A percentile compares a stretch with the other conserved stretches of the same genome.
Evolutionary conservation across 2,113 vertebrate species (phyloP).

Genomic region (Beaufortia kweichowensis): DNA sequence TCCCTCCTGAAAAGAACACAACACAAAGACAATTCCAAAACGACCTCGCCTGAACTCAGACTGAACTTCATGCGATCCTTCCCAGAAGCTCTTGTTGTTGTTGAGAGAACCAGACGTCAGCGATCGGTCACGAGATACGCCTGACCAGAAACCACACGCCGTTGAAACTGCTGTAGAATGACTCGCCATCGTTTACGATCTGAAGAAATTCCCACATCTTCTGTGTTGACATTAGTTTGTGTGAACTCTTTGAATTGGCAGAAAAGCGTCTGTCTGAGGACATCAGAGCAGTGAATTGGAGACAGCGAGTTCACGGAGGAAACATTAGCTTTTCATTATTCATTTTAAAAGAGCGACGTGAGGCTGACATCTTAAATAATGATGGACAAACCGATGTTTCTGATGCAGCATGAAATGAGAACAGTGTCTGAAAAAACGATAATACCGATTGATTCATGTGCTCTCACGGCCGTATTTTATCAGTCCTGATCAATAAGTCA

Average conservation of each 20-base stretch:
- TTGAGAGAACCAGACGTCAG: slow-evolving; percentile 49
- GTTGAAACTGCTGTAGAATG: slow-evolving; percentile 44
- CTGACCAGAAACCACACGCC: slow-evolving; percentile 62
- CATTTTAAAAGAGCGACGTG: not conserved
- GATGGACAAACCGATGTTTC: not conserved
- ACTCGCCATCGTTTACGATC: slow-evolving; percentile 53
- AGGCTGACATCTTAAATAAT: not conserved
- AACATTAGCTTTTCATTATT: slow-evolving; percentile 8
- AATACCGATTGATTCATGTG: not conserved
- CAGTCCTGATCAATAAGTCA: slow-evolving; percentile 14
- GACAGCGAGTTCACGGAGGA: not conserved
- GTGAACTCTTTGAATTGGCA: slow-evolving; percentile 4
- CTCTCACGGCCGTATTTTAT: not conserved
- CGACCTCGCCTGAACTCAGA: slow-evolving; percentile 17
- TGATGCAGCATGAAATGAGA: not conserved
- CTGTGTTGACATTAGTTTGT: slow-evolving; percentile 12
- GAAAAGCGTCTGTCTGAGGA: slow-evolving; percentile 3
- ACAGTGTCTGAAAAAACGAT: not conserved
- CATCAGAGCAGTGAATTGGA: too few relatives aligned
- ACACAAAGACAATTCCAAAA: slow-evolving; percentile 25
- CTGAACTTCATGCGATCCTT: not conserved
- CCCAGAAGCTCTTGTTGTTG: slow-evolving; percentile 54
- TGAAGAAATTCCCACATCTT: slow-evolving; percentile 56
- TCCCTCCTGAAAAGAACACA: not conserved
- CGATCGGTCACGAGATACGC: slow-evolving; percentile 57